Conservation (phyloP, 2,888 invertebrate genomes). For the Agrypnus murinus region DNA sequence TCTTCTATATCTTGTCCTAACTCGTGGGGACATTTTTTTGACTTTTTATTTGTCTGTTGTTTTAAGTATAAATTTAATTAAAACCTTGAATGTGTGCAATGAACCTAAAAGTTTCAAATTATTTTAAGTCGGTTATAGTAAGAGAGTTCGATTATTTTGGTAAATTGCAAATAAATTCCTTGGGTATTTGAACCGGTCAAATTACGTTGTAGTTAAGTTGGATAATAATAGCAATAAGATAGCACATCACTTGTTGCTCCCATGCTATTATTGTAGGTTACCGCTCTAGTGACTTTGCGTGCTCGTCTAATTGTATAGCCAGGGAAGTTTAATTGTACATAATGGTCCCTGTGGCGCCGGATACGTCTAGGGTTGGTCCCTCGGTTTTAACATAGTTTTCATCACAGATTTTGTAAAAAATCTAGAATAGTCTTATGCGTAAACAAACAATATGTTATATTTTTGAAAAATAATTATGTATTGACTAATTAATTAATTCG, state of each 20-base stretch:
- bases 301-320: slow-evolving; percentile 52
- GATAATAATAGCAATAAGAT: slow-evolving; percentile 42
- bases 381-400: not conserved
- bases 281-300: slow-evolving; percentile 53
- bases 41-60: not conserved
- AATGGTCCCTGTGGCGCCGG: slow-evolving; percentile 54
- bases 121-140: too few species aligned
- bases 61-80: too few species aligned
- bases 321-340: slow-evolving; percentile 54
- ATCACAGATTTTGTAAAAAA: slow-evolving; percentile 4
- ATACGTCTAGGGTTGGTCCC: slow-evolving; percentile 41
- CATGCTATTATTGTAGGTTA: slow-evolving; percentile 43
- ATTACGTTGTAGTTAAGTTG: slow-evolving; percentile 16
- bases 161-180: not conserved
- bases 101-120: too few species aligned
- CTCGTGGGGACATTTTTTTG: slow-evolving; percentile 21
- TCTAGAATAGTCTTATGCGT: too few species aligned
- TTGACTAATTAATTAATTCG: too few species aligned
- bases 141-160: too few species aligned
- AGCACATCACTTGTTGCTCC: slow-evolving; percentile 41
- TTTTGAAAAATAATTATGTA: too few species aligned
- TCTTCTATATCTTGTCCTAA: slow-evolving; percentile 14
- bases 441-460: too few species aligned
- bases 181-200: slow-evolving; percentile 19
- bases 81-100: too few species aligned